A percentile compares a stretch with the other conserved stretches of the same genome.
These are phyloP conservation scores for Cherax quadricarinatus DNA, from an alignment of 1,140 invertebrate genomes.

Conservation along the genomic window DNA sequence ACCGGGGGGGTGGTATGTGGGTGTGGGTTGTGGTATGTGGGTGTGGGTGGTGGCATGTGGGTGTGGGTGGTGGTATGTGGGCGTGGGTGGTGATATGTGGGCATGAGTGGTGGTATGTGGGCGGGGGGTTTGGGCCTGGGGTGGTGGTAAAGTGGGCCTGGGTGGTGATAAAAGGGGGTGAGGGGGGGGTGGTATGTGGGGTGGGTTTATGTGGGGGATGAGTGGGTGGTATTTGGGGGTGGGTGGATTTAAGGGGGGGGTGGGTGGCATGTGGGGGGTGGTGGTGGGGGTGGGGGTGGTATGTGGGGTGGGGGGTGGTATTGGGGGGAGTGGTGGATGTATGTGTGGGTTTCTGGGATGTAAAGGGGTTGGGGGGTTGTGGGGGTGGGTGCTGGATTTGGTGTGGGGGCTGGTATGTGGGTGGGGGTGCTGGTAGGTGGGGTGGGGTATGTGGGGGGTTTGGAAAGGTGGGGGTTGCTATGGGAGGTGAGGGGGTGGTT, in stretches of 20 bases:
- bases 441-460: neutral
- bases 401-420: no score
- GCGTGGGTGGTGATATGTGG: neutral
- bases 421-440: no score
- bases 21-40: neutral
- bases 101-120: neutral
- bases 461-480: no score
- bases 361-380: neutral
- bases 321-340: neutral
- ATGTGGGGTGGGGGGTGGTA: neutral
- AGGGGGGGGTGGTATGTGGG: no score
- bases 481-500: neutral
- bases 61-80: neutral
- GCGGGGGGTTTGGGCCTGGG: no score
- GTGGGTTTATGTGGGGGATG: no score
- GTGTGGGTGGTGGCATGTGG: neutral
- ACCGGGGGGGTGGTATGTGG: no score
- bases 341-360: neutral
- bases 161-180: neutral
- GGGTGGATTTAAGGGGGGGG: no score
- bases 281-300: no score
- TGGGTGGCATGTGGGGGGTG: no score
- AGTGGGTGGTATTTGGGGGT: no score
- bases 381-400: neutral
- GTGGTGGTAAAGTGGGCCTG: no score